Percentiles rank a stretch among this genome's conserved stretches.
Conservation (phyloP, 2,797 vertebrate species). For the Psittacula echo region DNA sequence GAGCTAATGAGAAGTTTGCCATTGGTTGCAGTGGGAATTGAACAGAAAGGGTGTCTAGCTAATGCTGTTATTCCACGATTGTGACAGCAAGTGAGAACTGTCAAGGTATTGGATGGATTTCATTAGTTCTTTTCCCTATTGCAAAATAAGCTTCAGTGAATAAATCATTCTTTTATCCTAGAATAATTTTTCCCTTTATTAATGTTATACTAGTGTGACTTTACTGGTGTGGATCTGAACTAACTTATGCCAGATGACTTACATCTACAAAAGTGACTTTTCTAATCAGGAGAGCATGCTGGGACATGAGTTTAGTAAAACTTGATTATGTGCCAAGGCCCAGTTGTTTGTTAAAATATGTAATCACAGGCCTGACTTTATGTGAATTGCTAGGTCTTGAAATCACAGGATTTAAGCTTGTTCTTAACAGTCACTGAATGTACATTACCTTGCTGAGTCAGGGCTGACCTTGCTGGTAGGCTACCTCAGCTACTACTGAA, state of each 20-base stretch:
- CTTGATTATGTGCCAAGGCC: background rate
- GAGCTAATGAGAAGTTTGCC: slow-evolving; percentile 3
- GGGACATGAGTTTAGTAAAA: background rate
- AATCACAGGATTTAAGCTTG: background rate
- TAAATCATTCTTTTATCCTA: background rate
- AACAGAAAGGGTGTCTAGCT: background rate
- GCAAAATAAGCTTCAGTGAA: background rate
- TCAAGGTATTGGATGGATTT: background rate
- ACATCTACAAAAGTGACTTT: background rate
- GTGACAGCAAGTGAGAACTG: background rate
- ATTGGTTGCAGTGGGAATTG: background rate
- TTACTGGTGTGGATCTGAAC: background rate
- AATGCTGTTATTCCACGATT: background rate
- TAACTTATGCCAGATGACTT: background rate
- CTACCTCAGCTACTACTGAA: background rate
- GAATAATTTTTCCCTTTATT: background rate
- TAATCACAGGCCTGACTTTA: background rate
- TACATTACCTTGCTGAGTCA: background rate
- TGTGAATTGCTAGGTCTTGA: background rate
- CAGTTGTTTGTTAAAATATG: background rate
- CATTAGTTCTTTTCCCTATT: background rate
- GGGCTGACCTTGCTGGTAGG: background rate
- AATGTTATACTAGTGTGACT: background rate
- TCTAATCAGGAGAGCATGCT: background rate
- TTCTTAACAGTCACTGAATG: background rate